phyloP scores from a whole-genome alignment of 2,888 invertebrate genomes.

The Heliconius erato region DNA sequence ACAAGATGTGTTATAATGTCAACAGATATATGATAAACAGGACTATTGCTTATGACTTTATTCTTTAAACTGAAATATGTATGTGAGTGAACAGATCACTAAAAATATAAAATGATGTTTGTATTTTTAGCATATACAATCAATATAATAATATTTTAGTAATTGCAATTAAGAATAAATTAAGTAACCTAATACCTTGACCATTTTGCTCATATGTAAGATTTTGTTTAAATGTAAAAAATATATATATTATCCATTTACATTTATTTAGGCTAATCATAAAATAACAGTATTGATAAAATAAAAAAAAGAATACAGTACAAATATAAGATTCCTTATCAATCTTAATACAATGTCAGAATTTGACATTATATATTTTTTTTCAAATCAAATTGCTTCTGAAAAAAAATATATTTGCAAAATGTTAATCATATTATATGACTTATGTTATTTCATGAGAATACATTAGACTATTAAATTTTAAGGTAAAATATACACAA shows the following conservation, averaged over 20 bases:
- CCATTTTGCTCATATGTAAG: too few species aligned
- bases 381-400: not conserved
- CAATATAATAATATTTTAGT: too few species aligned
- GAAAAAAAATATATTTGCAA: too few species aligned
- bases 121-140: too few species aligned
- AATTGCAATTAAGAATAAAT: too few species aligned
- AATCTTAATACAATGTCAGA: not conserved
- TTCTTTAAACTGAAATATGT: too few species aligned
- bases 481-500: not conserved
- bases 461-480: not conserved
- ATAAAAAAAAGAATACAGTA: constrained; percentile 1
- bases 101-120: too few species aligned
- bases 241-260: not conserved
- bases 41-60: too few species aligned
- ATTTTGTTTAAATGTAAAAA: not conserved
- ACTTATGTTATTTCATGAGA: not conserved
- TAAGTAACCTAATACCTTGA: too few species aligned
- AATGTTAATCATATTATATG: not conserved
- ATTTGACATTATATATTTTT: not conserved
- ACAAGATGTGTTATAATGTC: too few species aligned
- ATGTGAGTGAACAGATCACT: too few species aligned
- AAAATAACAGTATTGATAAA: constrained; percentile 15
- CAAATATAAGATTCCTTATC: not conserved
- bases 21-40: too few species aligned
- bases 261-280: not conserved